Evolutionary conservation across 2,797 vertebrate genomes (phyloP).

Genomic region (Echeneis naucrates): DNA sequence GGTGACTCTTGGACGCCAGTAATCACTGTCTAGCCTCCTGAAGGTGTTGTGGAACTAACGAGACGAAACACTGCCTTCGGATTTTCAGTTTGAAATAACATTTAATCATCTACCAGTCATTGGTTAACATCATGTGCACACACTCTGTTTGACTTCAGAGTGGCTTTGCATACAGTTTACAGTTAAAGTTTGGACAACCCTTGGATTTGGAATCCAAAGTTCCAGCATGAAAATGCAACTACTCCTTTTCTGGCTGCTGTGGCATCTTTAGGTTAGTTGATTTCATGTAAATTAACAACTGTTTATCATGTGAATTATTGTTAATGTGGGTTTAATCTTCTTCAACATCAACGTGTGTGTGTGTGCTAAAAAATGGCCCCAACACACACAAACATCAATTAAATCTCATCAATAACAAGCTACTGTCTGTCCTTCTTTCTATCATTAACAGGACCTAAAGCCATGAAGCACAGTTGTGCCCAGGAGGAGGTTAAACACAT

Average conservation of each 20-base stretch:
- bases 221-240: background rate
- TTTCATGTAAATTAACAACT: no score
- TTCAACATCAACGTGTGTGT: no score
- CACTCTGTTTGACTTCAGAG: slow-evolving; percentile 44
- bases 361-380: no score
- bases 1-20: no score
- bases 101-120: slow-evolving; percentile 77
- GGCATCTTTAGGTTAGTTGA: background rate
- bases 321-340: no score
- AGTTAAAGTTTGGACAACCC: slow-evolving; percentile 10
- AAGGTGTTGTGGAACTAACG: no score
- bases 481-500: background rate
- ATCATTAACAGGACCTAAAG: background rate
- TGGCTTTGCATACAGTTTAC: slow-evolving; percentile 13
- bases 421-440: no score
- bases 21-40: no score
- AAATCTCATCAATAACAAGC: background rate
- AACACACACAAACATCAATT: no score
- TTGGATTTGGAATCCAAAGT: slow-evolving; percentile 1
- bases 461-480: background rate
- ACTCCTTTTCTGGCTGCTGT: background rate
- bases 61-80: no score
- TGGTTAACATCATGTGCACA: slow-evolving; percentile 57
- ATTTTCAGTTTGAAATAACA: no score
- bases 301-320: no score